phyloP scores from a whole-genome alignment of 2,797 vertebrate species.

The Sebastes baramenuke region DNA sequence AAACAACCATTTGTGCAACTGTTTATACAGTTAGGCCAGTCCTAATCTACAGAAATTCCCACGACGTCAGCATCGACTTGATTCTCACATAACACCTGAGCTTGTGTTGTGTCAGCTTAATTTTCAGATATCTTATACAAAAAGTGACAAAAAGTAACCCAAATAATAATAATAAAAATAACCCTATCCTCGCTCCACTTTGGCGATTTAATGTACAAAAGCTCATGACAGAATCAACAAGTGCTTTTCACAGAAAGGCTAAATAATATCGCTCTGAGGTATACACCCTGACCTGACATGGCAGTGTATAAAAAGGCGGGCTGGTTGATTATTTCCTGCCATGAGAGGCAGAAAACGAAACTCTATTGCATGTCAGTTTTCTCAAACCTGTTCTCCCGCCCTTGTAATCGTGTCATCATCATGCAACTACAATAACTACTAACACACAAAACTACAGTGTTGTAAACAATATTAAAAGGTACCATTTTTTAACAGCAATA shows the following conservation, averaged over 20 bases:
- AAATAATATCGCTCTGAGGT: slow-evolving; percentile 4
- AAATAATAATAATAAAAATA: neutral
- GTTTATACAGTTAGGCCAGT: slow-evolving; percentile 36
- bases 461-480: neutral
- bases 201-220: neutral
- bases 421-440: neutral
- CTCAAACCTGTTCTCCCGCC: slow-evolving; percentile 67
- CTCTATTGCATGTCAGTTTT: slow-evolving; percentile 30
- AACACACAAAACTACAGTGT: neutral
- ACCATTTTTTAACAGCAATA: neutral
- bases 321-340: slow-evolving; percentile 20
- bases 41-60: slow-evolving; percentile 18
- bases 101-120: neutral
- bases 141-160: neutral
- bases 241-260: neutral
- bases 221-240: neutral
- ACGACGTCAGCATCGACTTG: neutral
- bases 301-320: neutral
- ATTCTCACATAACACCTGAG: neutral
- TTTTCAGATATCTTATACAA: neutral
- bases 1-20: slow-evolving; percentile 11
- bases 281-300: neutral
- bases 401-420: slow-evolving; percentile 29
- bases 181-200: neutral
- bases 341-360: slow-evolving; percentile 45